Conservation (phyloP, 2,888 invertebrate species). For the Acronicta psi region DNA sequence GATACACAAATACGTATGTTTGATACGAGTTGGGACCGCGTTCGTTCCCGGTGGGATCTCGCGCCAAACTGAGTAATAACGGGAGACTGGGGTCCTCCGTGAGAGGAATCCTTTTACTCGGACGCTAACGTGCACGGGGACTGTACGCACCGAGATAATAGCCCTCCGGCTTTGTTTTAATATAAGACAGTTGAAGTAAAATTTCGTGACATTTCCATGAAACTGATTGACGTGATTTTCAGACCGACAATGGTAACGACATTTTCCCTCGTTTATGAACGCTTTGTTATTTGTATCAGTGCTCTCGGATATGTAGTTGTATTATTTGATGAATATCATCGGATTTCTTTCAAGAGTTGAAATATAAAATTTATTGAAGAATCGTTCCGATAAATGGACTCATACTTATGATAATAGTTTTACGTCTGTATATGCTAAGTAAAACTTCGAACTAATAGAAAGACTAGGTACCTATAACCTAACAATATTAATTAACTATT, state of each 20-base stretch:
- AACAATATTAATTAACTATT: too few relatives aligned
- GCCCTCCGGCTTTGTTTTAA: constrained; percentile 13
- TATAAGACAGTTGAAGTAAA: constrained; percentile 10
- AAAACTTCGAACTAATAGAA: too few relatives aligned
- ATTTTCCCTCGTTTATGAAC: neutral
- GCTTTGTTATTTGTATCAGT: neutral
- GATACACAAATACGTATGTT: constrained; percentile 10
- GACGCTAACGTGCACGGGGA: constrained; percentile 13
- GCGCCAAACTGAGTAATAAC: constrained; percentile 59
- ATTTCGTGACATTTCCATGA: neutral
- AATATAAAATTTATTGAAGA: neutral
- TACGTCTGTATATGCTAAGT: too few relatives aligned
- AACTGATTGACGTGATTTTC: constrained; percentile 11
- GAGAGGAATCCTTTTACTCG: constrained; percentile 35
- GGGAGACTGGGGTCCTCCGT: constrained; percentile 31
- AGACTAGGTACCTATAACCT: too few relatives aligned
- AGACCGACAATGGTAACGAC: neutral
- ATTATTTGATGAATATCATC: neutral
- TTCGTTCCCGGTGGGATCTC: constrained; percentile 53
- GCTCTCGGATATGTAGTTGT: neutral
- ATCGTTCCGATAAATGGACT: too few relatives aligned
- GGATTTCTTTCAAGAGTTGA: neutral
- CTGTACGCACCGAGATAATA: constrained; percentile 33
- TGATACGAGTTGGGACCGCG: constrained; percentile 31
- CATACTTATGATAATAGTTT: too few relatives aligned